Percentiles rank a stretch among this genome's conserved stretches.
Evolutionary conservation across 2,797 vertebrate genomes (phyloP).

Genomic region (Squalus acanthias): DNA sequence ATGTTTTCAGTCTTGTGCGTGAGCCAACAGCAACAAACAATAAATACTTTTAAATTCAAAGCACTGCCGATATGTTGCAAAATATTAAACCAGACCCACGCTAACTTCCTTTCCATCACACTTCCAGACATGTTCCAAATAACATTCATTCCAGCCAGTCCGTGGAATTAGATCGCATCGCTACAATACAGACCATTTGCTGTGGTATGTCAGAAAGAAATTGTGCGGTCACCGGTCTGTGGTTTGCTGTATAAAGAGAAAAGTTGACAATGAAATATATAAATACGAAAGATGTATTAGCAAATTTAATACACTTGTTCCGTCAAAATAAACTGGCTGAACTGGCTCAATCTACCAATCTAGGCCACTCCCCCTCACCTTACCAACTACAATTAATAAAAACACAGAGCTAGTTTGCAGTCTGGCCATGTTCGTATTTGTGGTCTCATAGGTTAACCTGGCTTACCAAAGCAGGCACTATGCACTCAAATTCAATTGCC

Average conservation of each 20-base stretch:
- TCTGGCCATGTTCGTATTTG: not conserved
- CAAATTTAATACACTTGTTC: not conserved
- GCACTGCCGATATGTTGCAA: conserved; percentile 36
- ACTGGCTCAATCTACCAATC: not conserved
- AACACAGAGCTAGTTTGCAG: not conserved
- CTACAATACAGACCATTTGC: conserved; percentile 20
- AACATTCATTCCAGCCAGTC: conserved; percentile 33
- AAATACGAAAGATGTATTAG: conserved; percentile 10
- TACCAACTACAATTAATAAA: not conserved
- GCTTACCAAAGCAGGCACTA: not conserved
- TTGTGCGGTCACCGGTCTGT: not conserved
- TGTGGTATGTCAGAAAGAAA: conserved; percentile 8
- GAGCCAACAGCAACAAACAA: conserved; percentile 34
- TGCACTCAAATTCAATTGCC: conserved; percentile 23
- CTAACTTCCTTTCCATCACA: conserved; percentile 34
- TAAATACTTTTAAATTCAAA: conserved; percentile 37
- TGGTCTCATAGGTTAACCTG: not conserved
- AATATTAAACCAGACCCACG: conserved; percentile 37
- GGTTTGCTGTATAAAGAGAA: not conserved
- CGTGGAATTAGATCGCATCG: conserved; percentile 10
- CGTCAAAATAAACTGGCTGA: not conserved
- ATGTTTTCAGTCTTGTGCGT: conserved; percentile 2
- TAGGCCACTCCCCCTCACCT: not conserved
- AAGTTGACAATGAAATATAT: conserved; percentile 3
- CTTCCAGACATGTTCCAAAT: conserved; percentile 38